phyloP scores from a whole-genome alignment of 1,140 invertebrate species.

The Plutomurus gul region DNA sequence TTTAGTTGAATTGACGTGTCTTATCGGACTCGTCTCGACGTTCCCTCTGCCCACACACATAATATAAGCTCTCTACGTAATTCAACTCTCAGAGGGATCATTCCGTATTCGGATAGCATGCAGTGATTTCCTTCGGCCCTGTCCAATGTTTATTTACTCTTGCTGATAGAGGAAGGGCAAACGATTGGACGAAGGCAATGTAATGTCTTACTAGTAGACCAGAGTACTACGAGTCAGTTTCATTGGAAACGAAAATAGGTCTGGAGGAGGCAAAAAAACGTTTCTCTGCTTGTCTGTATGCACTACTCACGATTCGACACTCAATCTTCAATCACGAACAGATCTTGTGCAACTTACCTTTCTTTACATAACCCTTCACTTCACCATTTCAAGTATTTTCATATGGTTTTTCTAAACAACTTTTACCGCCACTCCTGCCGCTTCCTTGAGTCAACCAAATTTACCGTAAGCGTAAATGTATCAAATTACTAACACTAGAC shows the following conservation, averaged over 20 bases:
- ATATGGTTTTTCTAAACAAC: no score
- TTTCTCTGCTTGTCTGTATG: not conserved
- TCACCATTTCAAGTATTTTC: not conserved
- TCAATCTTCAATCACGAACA: constrained; percentile 13
- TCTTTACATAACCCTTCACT: not conserved
- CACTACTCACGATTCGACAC: not conserved
- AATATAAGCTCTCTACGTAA: no score
- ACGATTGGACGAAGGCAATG: not conserved
- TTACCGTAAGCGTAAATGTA: no score
- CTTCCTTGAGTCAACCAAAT: no score
- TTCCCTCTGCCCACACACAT: not conserved
- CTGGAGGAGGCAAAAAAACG: not conserved
- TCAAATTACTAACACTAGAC: no score
- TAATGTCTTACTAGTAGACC: constrained; percentile 20
- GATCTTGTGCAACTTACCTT: not conserved
- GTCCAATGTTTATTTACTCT: constrained; percentile 13
- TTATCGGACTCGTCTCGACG: constrained; percentile 14
- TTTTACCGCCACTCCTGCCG: no score
- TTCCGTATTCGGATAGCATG: constrained; percentile 20
- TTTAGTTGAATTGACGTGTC: constrained; percentile 9
- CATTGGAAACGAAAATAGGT: not conserved
- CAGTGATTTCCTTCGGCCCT: constrained; percentile 13
- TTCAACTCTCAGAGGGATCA: constrained; percentile 14
- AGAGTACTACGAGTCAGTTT: no score
- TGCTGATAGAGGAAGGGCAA: not conserved